A percentile compares a stretch with the other conserved stretches of the same genome.
Evolutionary conservation across 2,888 invertebrate genomes (phyloP).

Genomic region (Tigriopus californicus): DNA sequence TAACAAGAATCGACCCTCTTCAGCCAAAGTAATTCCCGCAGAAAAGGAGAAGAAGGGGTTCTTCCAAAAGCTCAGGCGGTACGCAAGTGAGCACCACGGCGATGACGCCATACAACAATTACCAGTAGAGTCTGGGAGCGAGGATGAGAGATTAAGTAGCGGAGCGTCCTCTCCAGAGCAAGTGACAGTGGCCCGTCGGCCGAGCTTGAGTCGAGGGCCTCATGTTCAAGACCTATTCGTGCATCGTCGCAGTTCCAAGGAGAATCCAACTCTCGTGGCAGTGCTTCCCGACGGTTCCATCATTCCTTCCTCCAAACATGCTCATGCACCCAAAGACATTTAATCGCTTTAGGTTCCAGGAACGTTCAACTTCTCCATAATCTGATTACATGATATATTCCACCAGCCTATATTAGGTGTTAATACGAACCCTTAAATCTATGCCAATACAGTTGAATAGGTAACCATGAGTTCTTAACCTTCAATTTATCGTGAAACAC

Average conservation of each 20-base stretch:
- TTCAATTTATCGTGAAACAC: background rate
- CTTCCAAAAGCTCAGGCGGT: too few relatives aligned
- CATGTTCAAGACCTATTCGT: background rate
- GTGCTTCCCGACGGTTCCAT: too few relatives aligned
- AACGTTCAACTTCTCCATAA: too few relatives aligned
- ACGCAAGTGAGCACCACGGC: too few relatives aligned
- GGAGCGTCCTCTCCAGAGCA: background rate
- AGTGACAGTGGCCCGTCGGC: background rate
- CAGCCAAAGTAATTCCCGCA: background rate
- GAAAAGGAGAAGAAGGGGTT: background rate
- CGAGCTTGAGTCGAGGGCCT: background rate
- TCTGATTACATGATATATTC: too few relatives aligned
- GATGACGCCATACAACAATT: background rate
- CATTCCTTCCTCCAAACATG: too few relatives aligned
- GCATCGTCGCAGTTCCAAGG: too few relatives aligned
- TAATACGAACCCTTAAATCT: constrained; percentile 1
- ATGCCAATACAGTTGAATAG: background rate
- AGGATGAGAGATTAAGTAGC: background rate
- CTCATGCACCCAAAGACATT: too few relatives aligned
- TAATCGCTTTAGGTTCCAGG: too few relatives aligned
- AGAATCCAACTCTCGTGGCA: too few relatives aligned
- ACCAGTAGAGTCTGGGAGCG: background rate
- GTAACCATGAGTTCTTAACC: background rate
- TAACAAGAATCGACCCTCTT: too few relatives aligned
- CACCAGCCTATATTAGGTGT: too few relatives aligned